phyloP scores from a whole-genome alignment of 2,797 vertebrate species.

The Neomorphus geoffroyi region DNA sequence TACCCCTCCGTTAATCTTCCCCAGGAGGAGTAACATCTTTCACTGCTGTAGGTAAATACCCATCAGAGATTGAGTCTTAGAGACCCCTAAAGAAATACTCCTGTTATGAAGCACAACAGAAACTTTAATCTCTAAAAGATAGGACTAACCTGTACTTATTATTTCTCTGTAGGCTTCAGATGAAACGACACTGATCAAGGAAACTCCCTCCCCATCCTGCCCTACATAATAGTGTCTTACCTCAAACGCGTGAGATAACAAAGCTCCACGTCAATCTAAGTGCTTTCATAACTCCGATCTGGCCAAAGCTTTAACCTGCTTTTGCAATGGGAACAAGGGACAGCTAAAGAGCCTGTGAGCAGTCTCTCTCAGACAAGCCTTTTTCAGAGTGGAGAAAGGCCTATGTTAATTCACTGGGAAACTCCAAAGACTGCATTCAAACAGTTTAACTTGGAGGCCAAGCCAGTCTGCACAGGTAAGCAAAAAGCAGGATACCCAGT shows the following conservation, averaged over 20 bases:
- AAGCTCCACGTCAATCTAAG: background rate
- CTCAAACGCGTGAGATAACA: background rate
- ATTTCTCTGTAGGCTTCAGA: background rate
- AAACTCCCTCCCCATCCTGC: slow-evolving; percentile 30
- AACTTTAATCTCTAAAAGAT: no score
- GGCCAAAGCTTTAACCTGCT: background rate
- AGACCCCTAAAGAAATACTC: background rate
- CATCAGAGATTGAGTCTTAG: background rate
- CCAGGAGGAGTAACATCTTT: background rate
- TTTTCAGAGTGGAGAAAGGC: background rate
- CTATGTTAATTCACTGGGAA: background rate
- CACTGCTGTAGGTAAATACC: background rate
- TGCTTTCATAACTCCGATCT: background rate
- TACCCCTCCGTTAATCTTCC: background rate
- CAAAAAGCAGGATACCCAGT: background rate
- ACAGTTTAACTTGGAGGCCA: background rate
- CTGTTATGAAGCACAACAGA: background rate
- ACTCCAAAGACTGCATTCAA: background rate
- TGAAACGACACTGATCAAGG: background rate
- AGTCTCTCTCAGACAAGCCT: background rate
- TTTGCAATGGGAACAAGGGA: background rate
- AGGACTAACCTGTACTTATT: background rate
- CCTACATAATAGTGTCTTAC: background rate
- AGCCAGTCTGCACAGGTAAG: background rate
- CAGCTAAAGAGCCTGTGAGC: background rate